phyloP scores from a whole-genome alignment of 2,113 vertebrate genomes.

The Dipodomys ordii region DNA sequence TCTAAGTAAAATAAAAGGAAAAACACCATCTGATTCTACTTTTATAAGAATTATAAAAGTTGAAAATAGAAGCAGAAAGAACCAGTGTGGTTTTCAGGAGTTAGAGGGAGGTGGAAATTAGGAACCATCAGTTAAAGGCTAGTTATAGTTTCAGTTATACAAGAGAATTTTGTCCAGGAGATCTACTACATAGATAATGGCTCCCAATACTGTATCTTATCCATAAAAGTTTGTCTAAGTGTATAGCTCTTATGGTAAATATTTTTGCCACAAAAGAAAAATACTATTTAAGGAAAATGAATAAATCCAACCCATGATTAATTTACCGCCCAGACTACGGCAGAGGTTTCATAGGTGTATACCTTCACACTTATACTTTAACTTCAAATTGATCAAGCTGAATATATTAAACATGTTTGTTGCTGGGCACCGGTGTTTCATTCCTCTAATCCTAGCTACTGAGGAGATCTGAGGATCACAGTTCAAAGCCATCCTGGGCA shows the following conservation, averaged over 20 bases:
- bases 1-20: not conserved
- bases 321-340: not conserved
- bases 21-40: not conserved
- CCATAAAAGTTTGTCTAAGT: too few species aligned
- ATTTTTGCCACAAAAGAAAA: not conserved
- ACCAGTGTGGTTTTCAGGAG: not conserved
- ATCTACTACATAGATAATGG: not conserved
- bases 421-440: too few species aligned
- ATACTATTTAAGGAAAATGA: not conserved
- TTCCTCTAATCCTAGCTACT: too few species aligned
- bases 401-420: not conserved
- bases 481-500: too few species aligned
- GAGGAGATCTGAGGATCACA: too few species aligned
- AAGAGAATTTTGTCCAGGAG: not conserved
- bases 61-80: not conserved
- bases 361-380: not conserved
- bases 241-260: not conserved
- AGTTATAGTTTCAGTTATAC: not conserved
- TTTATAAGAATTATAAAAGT: not conserved
- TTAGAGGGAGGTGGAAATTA: not conserved
- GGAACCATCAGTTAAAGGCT: not conserved
- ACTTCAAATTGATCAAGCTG: not conserved
- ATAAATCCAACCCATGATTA: not conserved
- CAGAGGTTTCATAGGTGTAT: not conserved
- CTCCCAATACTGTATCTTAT: too few species aligned